A percentile compares a stretch with the other conserved stretches of the same genome.
phyloP scores from a whole-genome alignment of 2,113 vertebrate species.

The Aptenodytes patagonicus region DNA sequence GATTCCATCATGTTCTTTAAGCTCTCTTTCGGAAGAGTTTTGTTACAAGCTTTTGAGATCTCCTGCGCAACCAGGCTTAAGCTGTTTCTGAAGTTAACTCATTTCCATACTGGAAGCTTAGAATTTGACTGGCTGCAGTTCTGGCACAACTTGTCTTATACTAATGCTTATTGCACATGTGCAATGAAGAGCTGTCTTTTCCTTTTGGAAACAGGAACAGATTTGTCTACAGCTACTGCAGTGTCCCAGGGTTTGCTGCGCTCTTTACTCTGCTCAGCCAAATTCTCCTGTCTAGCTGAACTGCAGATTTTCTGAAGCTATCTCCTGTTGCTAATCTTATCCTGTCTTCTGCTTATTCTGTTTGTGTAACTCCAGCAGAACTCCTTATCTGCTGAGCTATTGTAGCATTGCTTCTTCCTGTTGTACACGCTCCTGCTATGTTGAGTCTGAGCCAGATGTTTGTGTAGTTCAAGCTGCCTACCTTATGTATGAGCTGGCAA shows the following conservation, averaged over 20 bases:
- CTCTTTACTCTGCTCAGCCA: background rate
- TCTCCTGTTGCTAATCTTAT: background rate
- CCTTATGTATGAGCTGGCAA: background rate
- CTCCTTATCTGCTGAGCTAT: background rate
- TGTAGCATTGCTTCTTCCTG: background rate
- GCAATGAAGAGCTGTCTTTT: background rate
- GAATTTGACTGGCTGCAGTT: background rate
- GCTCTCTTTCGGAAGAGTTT: background rate
- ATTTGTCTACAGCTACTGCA: background rate
- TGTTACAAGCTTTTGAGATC: background rate
- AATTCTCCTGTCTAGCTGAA: background rate
- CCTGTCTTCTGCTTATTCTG: background rate
- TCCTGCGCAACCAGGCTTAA: background rate
- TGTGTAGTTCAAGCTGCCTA: background rate
- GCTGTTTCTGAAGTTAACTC: background rate
- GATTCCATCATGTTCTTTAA: background rate
- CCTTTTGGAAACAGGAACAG: background rate
- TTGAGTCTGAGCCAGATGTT: background rate
- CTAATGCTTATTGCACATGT: conserved; percentile 22
- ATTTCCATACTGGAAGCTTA: background rate
- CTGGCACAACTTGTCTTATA: background rate
- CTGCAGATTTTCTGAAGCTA: background rate
- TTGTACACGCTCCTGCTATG: background rate
- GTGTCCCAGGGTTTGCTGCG: background rate
- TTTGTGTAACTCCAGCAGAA: background rate